phyloP scores from a whole-genome alignment of 2,888 invertebrate genomes.

The Macrosoma leucophasiata region DNA sequence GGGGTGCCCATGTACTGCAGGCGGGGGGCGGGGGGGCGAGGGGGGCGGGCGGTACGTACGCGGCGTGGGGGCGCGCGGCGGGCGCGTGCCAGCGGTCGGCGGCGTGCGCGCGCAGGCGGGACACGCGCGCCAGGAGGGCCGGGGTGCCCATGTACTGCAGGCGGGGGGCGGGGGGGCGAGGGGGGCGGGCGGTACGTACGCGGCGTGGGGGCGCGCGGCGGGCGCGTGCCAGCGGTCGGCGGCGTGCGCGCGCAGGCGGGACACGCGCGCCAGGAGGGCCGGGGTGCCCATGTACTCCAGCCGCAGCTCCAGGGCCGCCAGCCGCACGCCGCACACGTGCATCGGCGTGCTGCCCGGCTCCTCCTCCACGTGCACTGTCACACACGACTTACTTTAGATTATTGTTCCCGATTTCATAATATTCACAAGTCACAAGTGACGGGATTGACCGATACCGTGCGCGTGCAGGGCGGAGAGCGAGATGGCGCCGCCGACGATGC shows the following conservation, averaged over 20 bases:
- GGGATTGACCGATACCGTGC: constrained; percentile 70
- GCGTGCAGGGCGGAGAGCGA: constrained; percentile 93
- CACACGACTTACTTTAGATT: too few species aligned
- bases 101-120: constrained; percentile 4
- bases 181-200: constrained; percentile 13
- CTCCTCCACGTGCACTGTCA: constrained; percentile 89
- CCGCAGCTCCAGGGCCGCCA: constrained; percentile 91
- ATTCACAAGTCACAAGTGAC: background rate
- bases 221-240: constrained; percentile 86
- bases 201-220: constrained; percentile 27
- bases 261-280: constrained; percentile 92
- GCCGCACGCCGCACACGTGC: constrained; percentile 87
- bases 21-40: too few species aligned
- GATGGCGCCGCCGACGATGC: constrained; percentile 97
- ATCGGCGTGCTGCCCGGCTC: constrained; percentile 93
- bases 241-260: constrained; percentile 85
- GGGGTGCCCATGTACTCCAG: constrained; percentile 99
- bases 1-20: constrained; percentile 99
- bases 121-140: constrained; percentile 55
- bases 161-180: too few species aligned
- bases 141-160: constrained; percentile 99
- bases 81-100: constrained; percentile 74
- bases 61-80: constrained; percentile 27
- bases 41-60: constrained; percentile 10
- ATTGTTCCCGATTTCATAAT: too few species aligned